phyloP scores from a whole-genome alignment of 2,888 invertebrate species.

The Brachyptera risi region DNA sequence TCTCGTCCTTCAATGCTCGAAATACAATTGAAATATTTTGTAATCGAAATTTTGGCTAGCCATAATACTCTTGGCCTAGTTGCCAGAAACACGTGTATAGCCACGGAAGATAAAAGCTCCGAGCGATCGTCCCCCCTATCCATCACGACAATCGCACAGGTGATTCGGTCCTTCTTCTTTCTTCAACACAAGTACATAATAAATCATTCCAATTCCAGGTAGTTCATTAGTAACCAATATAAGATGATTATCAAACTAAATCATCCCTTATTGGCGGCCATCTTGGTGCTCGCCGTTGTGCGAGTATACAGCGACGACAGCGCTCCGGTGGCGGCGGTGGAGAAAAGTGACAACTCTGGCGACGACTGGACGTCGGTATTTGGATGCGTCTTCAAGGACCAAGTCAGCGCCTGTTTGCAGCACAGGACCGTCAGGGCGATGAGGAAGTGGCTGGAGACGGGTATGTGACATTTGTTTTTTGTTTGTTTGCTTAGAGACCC shows the following conservation, averaged over 20 bases:
- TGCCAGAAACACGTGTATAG: neutral
- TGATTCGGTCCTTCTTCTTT: neutral
- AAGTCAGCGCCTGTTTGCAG: neutral
- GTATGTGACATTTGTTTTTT: too few relatives aligned
- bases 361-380: neutral
- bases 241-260: neutral
- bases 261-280: neutral
- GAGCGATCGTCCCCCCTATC: too few relatives aligned
- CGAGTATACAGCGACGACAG: neutral
- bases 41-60: too few relatives aligned
- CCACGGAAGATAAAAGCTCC: too few relatives aligned
- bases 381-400: slow-evolving; percentile 4
- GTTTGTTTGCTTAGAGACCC: too few relatives aligned
- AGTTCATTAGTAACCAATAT: too few relatives aligned
- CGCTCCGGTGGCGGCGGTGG: neutral
- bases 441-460: slow-evolving; percentile 8
- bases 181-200: neutral
- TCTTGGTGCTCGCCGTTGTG: neutral
- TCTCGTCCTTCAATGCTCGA: too few relatives aligned
- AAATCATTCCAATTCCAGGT: too few relatives aligned
- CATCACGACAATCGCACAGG: too few relatives aligned
- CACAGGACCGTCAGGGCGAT: slow-evolving; percentile 5
- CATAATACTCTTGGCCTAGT: too few relatives aligned
- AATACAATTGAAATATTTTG: too few relatives aligned
- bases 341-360: neutral